Conservation (phyloP, 1,140 invertebrate species). For the Habropoda laboriosa region DNA sequence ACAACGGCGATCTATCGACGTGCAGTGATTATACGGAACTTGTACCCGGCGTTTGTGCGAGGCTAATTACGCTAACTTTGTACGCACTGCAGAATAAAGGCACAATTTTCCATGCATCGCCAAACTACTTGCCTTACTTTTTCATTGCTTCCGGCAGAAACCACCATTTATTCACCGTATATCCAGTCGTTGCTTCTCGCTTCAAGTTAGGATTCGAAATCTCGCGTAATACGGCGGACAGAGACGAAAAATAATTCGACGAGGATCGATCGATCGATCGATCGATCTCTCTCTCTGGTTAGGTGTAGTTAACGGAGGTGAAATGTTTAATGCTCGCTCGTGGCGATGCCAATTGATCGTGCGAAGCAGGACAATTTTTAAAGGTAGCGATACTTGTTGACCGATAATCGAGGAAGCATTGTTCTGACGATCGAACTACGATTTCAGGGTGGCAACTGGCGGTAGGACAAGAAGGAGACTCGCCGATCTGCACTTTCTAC, state of each 20-base stretch:
- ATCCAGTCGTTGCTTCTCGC: background rate
- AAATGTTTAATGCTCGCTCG: too few relatives aligned
- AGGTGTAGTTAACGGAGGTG: too few relatives aligned
- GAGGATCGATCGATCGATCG: too few relatives aligned
- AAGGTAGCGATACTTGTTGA: background rate
- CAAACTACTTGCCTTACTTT: background rate
- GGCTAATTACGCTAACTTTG: background rate
- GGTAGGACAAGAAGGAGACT: background rate
- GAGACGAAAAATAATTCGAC: too few relatives aligned
- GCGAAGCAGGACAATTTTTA: background rate
- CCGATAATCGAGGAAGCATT: background rate
- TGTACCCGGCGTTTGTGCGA: background rate
- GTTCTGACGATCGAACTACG: conserved; percentile 21
- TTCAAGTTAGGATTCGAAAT: background rate
- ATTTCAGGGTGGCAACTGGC: conserved; percentile 43
- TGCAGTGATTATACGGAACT: too few relatives aligned
- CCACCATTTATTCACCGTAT: background rate
- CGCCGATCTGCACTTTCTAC: background rate
- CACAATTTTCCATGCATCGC: background rate
- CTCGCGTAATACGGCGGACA: too few relatives aligned
- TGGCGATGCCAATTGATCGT: background rate
- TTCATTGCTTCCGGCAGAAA: background rate
- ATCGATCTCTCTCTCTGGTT: too few relatives aligned
- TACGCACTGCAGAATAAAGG: conserved; percentile 16
- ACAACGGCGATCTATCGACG: background rate